phyloP scores from a whole-genome alignment of 2,113 vertebrate genomes.

The Peucedramus taeniatus region DNA sequence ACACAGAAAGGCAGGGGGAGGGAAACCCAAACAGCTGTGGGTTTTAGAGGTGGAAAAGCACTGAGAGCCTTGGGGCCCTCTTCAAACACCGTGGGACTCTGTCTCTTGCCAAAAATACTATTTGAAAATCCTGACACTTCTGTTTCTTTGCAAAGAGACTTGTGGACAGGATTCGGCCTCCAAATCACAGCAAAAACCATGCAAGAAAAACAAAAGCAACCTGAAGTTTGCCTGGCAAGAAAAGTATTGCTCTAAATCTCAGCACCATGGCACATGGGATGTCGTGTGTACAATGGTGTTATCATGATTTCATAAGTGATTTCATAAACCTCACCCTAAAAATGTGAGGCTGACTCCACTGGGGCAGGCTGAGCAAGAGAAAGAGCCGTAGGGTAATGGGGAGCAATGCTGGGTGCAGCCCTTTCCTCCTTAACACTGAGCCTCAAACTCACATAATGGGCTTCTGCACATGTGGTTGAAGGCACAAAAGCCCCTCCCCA shows the following conservation, averaged over 20 bases:
- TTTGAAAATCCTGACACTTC: not conserved
- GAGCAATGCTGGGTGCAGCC: not conserved
- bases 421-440: not conserved
- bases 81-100: not conserved
- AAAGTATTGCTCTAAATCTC: not conserved
- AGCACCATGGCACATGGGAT: not conserved
- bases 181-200: not conserved
- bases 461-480: not conserved
- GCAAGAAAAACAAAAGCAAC: not conserved
- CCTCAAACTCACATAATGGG: not conserved
- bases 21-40: not conserved
- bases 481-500: not conserved
- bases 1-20: not conserved
- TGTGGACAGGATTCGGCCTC: not conserved
- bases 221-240: not conserved
- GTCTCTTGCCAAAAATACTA: not conserved
- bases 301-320: not conserved
- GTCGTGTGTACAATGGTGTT: accelerated
- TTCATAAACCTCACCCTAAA: not conserved
- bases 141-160: not conserved
- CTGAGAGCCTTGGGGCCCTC: not conserved
- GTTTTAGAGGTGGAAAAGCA: not conserved
- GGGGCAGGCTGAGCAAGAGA: not conserved
- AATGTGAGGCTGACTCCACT: not conserved
- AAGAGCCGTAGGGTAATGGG: accelerated